Evolutionary conservation across 2,888 invertebrate species (phyloP).

Genomic region (Teleiodes luculella): DNA sequence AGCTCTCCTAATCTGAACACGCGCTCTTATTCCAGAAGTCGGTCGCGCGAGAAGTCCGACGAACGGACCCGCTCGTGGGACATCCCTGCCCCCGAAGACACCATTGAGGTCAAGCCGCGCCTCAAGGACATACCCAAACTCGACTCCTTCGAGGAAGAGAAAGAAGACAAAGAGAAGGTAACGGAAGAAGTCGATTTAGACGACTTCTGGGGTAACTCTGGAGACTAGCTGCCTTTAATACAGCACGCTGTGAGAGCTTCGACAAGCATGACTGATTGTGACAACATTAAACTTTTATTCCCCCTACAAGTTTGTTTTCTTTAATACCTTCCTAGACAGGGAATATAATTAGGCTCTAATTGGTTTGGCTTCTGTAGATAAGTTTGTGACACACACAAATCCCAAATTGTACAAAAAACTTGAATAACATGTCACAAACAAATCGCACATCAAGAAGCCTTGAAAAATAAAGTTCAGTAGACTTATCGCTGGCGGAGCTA

Average conservation of each 20-base stretch:
- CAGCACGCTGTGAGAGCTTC: slow-evolving; percentile 58
- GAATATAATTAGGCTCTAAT: slow-evolving; percentile 45
- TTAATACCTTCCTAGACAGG: slow-evolving; percentile 51
- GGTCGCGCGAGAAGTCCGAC: slow-evolving; percentile 62
- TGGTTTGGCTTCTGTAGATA: slow-evolving; percentile 52
- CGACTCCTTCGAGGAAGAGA: slow-evolving; percentile 66
- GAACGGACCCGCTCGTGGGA: slow-evolving; percentile 54
- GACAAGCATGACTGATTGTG: slow-evolving; percentile 69
- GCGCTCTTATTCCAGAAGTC: slow-evolving; percentile 77
- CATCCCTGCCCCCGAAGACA: slow-evolving; percentile 41
- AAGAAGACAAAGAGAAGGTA: slow-evolving; percentile 58
- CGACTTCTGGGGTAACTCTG: slow-evolving; percentile 69
- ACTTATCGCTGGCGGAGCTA: background rate
- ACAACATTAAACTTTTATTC: slow-evolving; percentile 59
- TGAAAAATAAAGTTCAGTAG: slow-evolving; percentile 1
- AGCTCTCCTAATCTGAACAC: slow-evolving; percentile 73
- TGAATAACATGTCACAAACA: slow-evolving; percentile 7
- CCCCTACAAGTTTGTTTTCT: slow-evolving; percentile 60
- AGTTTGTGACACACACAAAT: slow-evolving; percentile 14
- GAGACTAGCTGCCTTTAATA: slow-evolving; percentile 58
- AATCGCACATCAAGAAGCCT: slow-evolving; percentile 2
- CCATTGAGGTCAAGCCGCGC: slow-evolving; percentile 35
- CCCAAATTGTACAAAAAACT: background rate
- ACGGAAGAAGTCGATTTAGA: slow-evolving; percentile 57
- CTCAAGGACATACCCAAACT: slow-evolving; percentile 55